A percentile compares a stretch with the other conserved stretches of the same genome.
Conservation (phyloP, 2,113 vertebrate genomes). For the Silurus glanis region DNA sequence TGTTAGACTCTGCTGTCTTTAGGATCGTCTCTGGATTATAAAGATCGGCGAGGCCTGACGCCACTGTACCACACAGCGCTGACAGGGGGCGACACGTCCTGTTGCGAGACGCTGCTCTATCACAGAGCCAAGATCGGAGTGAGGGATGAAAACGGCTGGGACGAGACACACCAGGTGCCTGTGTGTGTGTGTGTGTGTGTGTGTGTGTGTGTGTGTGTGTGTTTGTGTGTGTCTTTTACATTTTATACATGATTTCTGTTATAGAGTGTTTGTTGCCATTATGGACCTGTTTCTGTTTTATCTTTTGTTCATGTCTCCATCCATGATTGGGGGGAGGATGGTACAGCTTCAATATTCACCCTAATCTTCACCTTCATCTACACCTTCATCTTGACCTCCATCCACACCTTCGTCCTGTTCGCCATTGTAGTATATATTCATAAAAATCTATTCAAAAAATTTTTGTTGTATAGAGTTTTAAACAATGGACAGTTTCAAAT, state of each 20-base stretch:
- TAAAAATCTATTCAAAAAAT: no score
- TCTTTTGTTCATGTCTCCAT: conserved; percentile 24
- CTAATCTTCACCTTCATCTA: no score
- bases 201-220: conserved; percentile 26
- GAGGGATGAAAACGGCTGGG: conserved; percentile 91
- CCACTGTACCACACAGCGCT: conserved; percentile 92
- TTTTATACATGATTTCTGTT: conserved; percentile 8
- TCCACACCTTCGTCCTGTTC: neutral
- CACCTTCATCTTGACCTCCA: no score
- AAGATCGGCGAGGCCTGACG: conserved; percentile 88
- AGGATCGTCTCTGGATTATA: conserved; percentile 89
- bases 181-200: conserved; percentile 9
- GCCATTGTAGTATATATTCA: neutral
- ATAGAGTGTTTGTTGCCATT: neutral
- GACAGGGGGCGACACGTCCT: conserved; percentile 89
- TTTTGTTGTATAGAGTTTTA: no score
- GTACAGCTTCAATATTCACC: no score
- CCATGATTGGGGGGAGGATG: neutral
- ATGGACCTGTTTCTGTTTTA: conserved; percentile 27
- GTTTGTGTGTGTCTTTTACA: conserved; percentile 3
- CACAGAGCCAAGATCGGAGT: conserved; percentile 83
- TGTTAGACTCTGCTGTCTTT: conserved; percentile 82
- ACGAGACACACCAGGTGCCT: conserved; percentile 88
- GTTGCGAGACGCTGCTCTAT: conserved; percentile 88
- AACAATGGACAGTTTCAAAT: no score